Base-by-base conservation (phyloP, 2,797 vertebrate genomes). In the Halcyon leucocephala region DNA sequence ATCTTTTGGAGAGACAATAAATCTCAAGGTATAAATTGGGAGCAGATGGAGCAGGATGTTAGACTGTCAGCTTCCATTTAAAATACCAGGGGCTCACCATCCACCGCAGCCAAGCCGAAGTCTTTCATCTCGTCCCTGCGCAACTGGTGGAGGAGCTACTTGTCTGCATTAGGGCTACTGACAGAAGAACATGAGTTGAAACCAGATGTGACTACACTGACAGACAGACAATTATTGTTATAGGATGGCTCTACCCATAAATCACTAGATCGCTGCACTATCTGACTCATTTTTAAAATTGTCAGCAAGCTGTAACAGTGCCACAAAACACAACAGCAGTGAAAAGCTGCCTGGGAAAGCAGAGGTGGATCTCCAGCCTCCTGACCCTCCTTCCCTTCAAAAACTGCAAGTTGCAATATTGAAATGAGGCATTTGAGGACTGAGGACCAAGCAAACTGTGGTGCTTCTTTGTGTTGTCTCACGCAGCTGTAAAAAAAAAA, bases 51-150 rank as follows among this genome's bases (percentile, higher is more conserved):
- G 35, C 0, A 0, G 74, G 71, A 94, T 71, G 92, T 74, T 67
- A 54, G 65, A 44, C 91, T 94, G 95, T 91, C 95, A 92, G 76
- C 79, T 93, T 49, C 94, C 84, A 94, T 93, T 85, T 94, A 25
- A 42, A n/a, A 2, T 65, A 69, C 14, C 0, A 0, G 37, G 92
- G 64, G 13, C 37, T 58, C 3, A 0, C 33, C 70, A 60, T 46
- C 41, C 46, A 5, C 67, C 74, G 18, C 58, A 54, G 91, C 84
- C 79, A 57, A 57, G 49, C 10, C 4, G 0, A 33, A 91, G 76
- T 35, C 72, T 81, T 90, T 91, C 86, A 90, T 69, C 72, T 57
- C 2, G 0, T 24, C 86, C 48, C 74, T n/a, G 58, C 10, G 1
- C 77, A 65, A 8, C 54, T 39, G 35, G 26, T 22, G 48, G 42